A percentile compares a stretch with the other conserved stretches of the same genome.
These are phyloP conservation scores for Amniataba percoides DNA, from an alignment of 2,797 vertebrate species.

Conservation along the genomic window DNA sequence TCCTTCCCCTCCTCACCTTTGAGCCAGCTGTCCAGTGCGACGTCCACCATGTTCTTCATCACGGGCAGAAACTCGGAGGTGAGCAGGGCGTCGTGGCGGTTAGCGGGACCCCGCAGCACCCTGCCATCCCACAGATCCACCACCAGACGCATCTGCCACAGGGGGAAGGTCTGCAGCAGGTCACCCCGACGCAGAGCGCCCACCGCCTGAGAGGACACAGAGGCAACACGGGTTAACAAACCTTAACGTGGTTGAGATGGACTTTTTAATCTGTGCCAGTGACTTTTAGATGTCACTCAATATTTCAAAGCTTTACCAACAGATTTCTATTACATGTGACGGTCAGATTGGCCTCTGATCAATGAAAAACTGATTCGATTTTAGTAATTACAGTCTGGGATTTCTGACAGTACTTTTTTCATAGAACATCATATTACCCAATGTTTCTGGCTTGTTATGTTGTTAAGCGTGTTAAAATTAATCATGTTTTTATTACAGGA, in stretches of 20 bases:
- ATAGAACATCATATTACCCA: neutral
- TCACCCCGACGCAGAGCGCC: slow-evolving; percentile 86
- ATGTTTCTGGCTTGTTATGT: neutral
- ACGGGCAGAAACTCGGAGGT: slow-evolving; percentile 95
- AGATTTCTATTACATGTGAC: neutral
- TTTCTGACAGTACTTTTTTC: neutral
- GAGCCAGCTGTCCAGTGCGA: slow-evolving; percentile 92
- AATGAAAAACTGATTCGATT: neutral
- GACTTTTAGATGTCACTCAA: neutral
- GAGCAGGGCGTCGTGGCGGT: slow-evolving; percentile 86
- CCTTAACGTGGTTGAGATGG: neutral
- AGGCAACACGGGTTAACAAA: neutral
- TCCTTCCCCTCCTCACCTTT: slow-evolving; percentile 82
- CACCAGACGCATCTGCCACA: slow-evolving; percentile 97
- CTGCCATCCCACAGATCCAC: slow-evolving; percentile 93
- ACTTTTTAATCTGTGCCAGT: neutral
- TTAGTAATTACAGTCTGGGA: neutral
- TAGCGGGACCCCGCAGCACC: slow-evolving; percentile 85
- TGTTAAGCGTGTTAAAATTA: neutral
- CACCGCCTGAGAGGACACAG: slow-evolving; percentile 84
- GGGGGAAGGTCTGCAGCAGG: slow-evolving; percentile 90
- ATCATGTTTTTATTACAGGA: neutral
- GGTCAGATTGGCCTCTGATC: neutral
- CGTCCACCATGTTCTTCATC: slow-evolving; percentile 94
- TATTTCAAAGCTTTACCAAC: neutral